Evolutionary conservation across 1,140 invertebrate species (phyloP), one percentile per base, ranked within the genome.

Genomic region (Battus philenor): DNA sequence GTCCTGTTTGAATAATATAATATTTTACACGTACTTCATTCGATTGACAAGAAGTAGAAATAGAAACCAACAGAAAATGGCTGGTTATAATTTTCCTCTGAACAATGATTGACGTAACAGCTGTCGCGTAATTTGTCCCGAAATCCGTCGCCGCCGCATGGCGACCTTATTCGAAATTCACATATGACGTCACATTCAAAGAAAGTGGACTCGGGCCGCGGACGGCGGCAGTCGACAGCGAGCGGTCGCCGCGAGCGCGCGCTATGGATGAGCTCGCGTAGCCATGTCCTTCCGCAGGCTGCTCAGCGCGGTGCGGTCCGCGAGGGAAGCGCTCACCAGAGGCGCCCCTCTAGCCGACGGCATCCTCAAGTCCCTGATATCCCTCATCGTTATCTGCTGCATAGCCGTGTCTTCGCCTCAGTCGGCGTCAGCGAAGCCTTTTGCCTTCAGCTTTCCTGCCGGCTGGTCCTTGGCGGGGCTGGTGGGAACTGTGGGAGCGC

Each of bases 391-490:
- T 3, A 77, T 85, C 33, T 74, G 73, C 41, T 83, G 75, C 41
- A 79, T 85, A 22, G 73, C 80, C 9, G 67, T 81, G 2, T 76
- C 79, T 0, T 80, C 85, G 0, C 82, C 81, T 7, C 74, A 74
- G 22, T 54, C 69, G 17, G 78, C 68, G 0, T 86, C 85, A 2
- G 87, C 86, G 7, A 87, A 87, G 15, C 86, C 87, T 4, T 82
- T 87, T 34, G 71, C 81, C 13, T 84, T 88, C 39, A 85, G 79
- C 48, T 80, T 89, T 11, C 85, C 86, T 5, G 71, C 78, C 27
- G 77, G 69, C 26, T 84, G 73, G 78, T 87, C 72, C 2, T 55
- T 82, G 30, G 77, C 68, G 11, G 85, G 73, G 26, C 51, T 80
- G n/a, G 75, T 81, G 7, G 76, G 73, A 0, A 66, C 57, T 6